Evolutionary conservation across 2,797 vertebrate species (phyloP).

Genomic region (Sebastes cheni): DNA sequence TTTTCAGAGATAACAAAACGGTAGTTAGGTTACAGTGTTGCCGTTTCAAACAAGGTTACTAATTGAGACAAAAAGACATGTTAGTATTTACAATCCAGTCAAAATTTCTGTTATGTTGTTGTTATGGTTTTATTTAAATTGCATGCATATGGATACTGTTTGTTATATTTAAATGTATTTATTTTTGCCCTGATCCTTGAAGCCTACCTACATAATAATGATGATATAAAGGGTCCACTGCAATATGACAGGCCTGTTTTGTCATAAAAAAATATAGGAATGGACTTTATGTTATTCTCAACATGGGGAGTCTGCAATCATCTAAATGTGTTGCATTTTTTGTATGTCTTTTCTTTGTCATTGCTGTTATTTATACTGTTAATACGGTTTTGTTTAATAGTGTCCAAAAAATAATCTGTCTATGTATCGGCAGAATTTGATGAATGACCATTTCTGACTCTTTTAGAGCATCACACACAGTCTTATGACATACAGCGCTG

Average conservation of each 20-base stretch:
- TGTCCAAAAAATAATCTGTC: neutral
- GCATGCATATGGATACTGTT: fast-evolving
- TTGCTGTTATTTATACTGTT: neutral
- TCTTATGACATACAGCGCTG: neutral
- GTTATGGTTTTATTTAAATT: neutral
- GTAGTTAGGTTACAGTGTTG: neutral
- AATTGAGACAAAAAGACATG: neutral
- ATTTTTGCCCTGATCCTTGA: neutral
- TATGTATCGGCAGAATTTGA: neutral
- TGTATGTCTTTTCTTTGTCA: neutral
- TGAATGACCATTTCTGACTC: neutral
- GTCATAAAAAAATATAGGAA: neutral
- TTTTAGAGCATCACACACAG: neutral
- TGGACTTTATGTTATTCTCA: neutral
- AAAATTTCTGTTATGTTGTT: neutral
- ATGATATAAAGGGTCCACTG: neutral
- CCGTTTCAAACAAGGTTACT: neutral
- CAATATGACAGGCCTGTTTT: neutral
- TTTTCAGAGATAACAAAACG: neutral
- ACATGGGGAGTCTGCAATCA: neutral
- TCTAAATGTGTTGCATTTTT: neutral
- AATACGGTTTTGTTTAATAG: neutral
- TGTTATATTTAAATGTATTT: neutral
- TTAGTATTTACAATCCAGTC: neutral
- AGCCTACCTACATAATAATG: neutral